Percentiles rank a stretch among this genome's conserved stretches.
These are phyloP conservation scores for Hydropotes inermis DNA, from an alignment of 2,113 vertebrate genomes.

Conservation along the genomic window DNA sequence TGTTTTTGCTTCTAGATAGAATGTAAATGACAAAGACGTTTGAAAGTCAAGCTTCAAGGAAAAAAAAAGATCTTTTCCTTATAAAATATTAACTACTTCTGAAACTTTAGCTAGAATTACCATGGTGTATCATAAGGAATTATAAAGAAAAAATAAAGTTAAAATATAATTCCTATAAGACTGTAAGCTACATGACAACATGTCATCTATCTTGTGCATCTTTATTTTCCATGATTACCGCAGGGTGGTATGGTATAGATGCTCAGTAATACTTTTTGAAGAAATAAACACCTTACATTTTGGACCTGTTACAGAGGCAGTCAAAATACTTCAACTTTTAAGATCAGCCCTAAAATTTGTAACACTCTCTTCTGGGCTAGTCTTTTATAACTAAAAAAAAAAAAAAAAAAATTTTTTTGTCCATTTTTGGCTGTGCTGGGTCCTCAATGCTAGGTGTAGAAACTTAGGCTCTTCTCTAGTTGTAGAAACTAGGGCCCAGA, in stretches of 20 bases:
- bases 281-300: neutral
- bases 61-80: constrained; percentile 29
- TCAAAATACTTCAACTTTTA: neutral
- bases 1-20: constrained; percentile 3
- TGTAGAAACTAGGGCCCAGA: neutral
- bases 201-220: neutral
- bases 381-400: neutral
- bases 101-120: neutral
- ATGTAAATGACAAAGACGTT: constrained; percentile 28
- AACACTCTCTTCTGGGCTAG: neutral
- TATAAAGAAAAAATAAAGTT: neutral
- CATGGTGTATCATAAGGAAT: neutral
- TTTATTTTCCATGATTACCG: neutral
- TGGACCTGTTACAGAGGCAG: neutral
- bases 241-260: neutral
- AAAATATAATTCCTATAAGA: neutral
- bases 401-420: neutral
- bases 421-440: neutral
- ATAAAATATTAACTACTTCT: constrained; percentile 27
- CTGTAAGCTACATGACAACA: neutral
- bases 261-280: neutral
- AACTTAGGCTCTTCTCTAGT: neutral
- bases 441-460: neutral
- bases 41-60: constrained; percentile 41
- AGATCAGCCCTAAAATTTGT: neutral